Percentiles rank a stretch among this genome's conserved stretches.
Conservation (phyloP, 2,888 invertebrate genomes). For the Nomada fabriciana region DNA sequence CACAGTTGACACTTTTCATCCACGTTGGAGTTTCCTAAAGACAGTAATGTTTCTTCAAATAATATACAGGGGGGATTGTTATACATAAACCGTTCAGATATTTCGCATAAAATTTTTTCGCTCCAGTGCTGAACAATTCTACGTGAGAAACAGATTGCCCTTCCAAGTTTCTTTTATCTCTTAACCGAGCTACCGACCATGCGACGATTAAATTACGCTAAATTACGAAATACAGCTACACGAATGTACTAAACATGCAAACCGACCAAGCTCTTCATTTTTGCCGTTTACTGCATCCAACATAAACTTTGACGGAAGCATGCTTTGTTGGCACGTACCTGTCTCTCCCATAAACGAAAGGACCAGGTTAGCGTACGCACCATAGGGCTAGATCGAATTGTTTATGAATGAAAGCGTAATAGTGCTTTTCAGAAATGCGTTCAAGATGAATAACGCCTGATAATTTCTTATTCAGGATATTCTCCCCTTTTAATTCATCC, state of each 20-base stretch:
- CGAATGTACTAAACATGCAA: conserved; percentile 30
- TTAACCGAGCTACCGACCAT: conserved; percentile 15
- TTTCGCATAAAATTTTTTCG: background rate
- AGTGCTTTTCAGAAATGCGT: background rate
- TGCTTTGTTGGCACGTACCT: conserved; percentile 57
- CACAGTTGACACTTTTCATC: background rate
- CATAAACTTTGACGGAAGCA: conserved; percentile 30
- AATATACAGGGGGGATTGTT: background rate
- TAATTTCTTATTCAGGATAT: conserved; percentile 75
- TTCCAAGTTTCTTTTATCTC: background rate
- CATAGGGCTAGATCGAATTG: conserved; percentile 2
- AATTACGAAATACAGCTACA: conserved; percentile 11
- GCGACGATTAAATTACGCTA: conserved; percentile 29
- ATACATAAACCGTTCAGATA: no score
- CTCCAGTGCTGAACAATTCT: background rate
- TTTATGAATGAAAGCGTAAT: background rate
- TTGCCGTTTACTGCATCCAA: background rate
- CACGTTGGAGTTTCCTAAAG: background rate
- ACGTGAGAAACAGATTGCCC: background rate
- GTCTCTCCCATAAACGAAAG: conserved; percentile 22
- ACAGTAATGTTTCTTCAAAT: background rate
- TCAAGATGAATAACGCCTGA: conserved; percentile 54
- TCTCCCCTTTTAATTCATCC: conserved; percentile 82
- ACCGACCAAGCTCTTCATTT: background rate
- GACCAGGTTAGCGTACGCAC: conserved; percentile 4